Evolutionary conservation across 2,797 vertebrate species (phyloP), one percentile per base, ranked within the genome.

Genomic region (Tapirus indicus): DNA sequence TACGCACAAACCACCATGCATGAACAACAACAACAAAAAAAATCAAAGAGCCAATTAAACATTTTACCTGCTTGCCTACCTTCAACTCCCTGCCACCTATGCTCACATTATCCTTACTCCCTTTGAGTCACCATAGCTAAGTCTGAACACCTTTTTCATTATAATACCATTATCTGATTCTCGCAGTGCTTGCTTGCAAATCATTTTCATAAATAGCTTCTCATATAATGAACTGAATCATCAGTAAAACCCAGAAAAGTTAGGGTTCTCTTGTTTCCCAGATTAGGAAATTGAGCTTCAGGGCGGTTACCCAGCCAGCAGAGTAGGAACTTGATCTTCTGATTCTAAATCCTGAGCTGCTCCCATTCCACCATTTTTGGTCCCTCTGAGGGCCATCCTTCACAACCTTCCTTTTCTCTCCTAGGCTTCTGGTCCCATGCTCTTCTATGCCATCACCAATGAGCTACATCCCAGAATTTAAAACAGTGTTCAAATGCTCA

Each of bases 221-320:
- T 88, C 49, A 32, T 29, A 23, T 85, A 78, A 82, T 35, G 41
- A 93, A 80, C 66, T 60, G 66, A 88, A 77, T 95, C 88, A 91
- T 62, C 41, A 25, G n/a, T 64, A 54, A 23, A 35, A 25, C 10
- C 78, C 86, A 14, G 75, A 21, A 84, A 93, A 83, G 89, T 13
- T 25, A 47, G 38, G 85, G 54, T 90, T 93, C 47, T 93, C 35
- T 92, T 41, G 62, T 64, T 90, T 95, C 56, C 60, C 58, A 5
- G 78, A 41, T 72, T 44, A 69, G 85, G 78, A 96, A 96, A 96
- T n/a, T 32, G 82, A 93, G 75, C 66, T 71, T 49, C 49, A 69
- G 56, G 13, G 56, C 74, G 23, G 41, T n/a, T 5, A 11, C 47
- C 60, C n/a, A 32, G 49, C 49, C 35, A 21, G 62, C n/a, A 54